These are phyloP conservation scores for Tetranychus piercei DNA, from an alignment of 2,888 invertebrate species.

Conservation along the genomic window DNA sequence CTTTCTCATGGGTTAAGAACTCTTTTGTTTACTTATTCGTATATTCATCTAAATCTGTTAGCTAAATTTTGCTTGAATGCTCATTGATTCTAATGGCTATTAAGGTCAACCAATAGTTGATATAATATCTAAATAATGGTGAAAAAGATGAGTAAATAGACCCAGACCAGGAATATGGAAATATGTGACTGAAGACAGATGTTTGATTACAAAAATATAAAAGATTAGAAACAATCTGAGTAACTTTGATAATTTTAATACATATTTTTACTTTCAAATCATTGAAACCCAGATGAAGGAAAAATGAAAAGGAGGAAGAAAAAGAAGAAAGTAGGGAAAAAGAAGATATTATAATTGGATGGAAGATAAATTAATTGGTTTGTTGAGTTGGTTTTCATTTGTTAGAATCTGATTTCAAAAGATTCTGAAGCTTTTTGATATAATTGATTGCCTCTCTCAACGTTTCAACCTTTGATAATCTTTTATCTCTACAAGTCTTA, in stretches of 20 bases:
- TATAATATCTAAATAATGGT: too few species aligned
- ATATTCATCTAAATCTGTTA: neutral
- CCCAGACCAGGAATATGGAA: neutral
- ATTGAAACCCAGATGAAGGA: neutral
- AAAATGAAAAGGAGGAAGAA: neutral
- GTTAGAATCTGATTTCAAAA: neutral
- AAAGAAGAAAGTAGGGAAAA: neutral
- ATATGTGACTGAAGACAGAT: neutral
- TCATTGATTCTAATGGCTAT: neutral
- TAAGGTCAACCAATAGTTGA: neutral
- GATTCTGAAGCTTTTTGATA: conserved; percentile 30
- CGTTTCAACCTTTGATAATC: conserved; percentile 34
- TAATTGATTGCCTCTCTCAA: conserved; percentile 32
- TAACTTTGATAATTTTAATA: neutral
- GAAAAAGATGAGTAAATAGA: neutral
- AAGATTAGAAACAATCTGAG: neutral
- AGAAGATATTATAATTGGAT: neutral
- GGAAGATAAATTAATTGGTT: neutral
- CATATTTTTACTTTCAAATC: neutral
- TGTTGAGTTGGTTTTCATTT: neutral
- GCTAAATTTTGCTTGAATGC: neutral
- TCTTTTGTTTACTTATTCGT: conserved; percentile 8
- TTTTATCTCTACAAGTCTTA: conserved; percentile 17
- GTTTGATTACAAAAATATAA: neutral
- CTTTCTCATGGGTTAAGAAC: conserved; percentile 37